A percentile compares a stretch with the other conserved stretches of the same genome.
Conservation (phyloP, 2,888 invertebrate genomes). For the Clostera curtula region DNA sequence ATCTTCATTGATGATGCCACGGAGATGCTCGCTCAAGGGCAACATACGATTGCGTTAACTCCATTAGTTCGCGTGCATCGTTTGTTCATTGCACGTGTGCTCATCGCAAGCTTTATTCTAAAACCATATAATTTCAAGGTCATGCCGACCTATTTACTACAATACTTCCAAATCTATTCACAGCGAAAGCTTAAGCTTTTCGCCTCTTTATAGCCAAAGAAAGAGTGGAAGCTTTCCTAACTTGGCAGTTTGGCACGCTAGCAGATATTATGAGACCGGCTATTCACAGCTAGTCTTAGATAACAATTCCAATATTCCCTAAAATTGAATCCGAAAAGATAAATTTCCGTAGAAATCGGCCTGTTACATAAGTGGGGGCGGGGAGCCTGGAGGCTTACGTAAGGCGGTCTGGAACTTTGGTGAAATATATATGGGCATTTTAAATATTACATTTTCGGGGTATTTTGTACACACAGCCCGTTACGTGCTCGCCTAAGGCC, state of each 20-base stretch:
- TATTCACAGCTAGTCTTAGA: constrained; percentile 22
- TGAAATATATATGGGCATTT: constrained; percentile 24
- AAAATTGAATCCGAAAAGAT: constrained; percentile 39
- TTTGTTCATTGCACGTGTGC: constrained; percentile 8
- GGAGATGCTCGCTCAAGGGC: constrained; percentile 30
- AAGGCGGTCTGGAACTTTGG: constrained; percentile 46
- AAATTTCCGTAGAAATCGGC: constrained; percentile 41
- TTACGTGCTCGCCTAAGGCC: background rate
- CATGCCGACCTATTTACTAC: constrained; percentile 19
- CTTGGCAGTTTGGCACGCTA: constrained; percentile 4
- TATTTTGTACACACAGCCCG: constrained; percentile 5
- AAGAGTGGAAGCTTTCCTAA: constrained; percentile 2
- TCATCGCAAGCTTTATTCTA: constrained; percentile 4
- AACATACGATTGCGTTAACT: constrained; percentile 30
- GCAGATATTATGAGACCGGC: constrained; percentile 9
- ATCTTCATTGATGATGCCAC: constrained; percentile 33
- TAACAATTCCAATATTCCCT: constrained; percentile 34
- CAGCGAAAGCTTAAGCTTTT: constrained; percentile 19
- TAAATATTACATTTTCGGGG: constrained; percentile 22
- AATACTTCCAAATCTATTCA: constrained; percentile 16
- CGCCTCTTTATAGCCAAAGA: constrained; percentile 3
- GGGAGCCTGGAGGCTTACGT: constrained; percentile 57
- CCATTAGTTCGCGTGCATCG: constrained; percentile 27
- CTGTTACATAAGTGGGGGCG: constrained; percentile 66
- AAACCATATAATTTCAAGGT: constrained; percentile 14